Percentiles rank a stretch among this genome's conserved stretches.
Conservation (phyloP, 1,140 invertebrate species). For the Yoshiicerus persimilis region DNA sequence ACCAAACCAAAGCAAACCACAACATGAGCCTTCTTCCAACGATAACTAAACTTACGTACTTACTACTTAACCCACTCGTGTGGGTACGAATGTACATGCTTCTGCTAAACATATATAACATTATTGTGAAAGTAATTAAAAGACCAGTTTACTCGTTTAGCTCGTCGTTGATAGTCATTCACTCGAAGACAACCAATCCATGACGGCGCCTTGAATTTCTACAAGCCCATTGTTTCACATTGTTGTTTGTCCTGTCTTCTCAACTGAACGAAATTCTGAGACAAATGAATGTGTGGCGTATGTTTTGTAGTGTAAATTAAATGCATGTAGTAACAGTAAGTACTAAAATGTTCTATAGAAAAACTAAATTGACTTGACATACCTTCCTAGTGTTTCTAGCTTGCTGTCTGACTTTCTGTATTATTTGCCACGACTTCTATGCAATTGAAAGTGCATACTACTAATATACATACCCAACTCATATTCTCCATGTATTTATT, state of each 20-base stretch:
- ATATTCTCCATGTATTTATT: not conserved
- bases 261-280: not conserved
- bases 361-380: not conserved
- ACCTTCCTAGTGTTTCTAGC: too few relatives aligned
- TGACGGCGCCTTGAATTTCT: not conserved
- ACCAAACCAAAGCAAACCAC: not conserved
- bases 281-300: not conserved
- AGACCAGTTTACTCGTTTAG: constrained; percentile 21
- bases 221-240: not conserved
- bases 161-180: not conserved
- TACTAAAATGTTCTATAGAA: not conserved
- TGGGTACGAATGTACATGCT: not conserved
- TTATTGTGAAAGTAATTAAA: constrained; percentile 25
- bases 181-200: not conserved
- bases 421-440: not conserved
- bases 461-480: not conserved
- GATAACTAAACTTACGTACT: too few relatives aligned
- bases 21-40: not conserved
- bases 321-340: not conserved
- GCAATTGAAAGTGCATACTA: not conserved
- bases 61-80: too few relatives aligned
- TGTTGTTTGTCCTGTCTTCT: not conserved
- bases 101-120: not conserved
- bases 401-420: not conserved
- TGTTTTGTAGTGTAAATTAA: not conserved